Percentiles rank a stretch among this genome's conserved stretches.
Evolutionary conservation across 2,113 vertebrate genomes (phyloP).

Genomic region (Leptosomus discolor): DNA sequence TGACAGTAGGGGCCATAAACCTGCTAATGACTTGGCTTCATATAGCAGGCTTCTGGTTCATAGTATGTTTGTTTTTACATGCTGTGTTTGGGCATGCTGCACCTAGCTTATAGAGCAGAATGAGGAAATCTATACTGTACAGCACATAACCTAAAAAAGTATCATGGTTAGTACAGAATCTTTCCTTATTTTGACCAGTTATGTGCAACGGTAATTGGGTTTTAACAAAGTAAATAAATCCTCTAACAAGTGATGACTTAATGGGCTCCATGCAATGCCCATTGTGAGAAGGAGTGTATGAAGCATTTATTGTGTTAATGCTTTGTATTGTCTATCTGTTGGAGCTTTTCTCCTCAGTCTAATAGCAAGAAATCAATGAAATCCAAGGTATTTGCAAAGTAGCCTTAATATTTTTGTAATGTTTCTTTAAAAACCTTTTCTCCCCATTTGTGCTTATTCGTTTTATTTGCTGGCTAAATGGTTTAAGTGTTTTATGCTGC

Average conservation of each 20-base stretch:
- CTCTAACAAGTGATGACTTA: not conserved
- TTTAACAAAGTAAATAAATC: not conserved
- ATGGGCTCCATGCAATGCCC: not conserved
- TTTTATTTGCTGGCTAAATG: not conserved
- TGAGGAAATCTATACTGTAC: not conserved
- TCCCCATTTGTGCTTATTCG: accelerated
- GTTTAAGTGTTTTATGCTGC: not conserved
- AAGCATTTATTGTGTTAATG: not conserved
- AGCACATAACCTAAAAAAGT: not conserved
- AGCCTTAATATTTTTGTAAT: not conserved
- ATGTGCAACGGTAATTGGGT: not conserved
- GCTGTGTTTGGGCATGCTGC: not conserved
- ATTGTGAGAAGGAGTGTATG: not conserved
- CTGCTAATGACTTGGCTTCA: not conserved
- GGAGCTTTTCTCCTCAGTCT: not conserved
- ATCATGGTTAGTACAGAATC: not conserved
- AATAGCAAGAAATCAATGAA: not conserved
- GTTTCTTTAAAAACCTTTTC: not conserved
- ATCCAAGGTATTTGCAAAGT: not conserved
- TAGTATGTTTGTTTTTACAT: not conserved
- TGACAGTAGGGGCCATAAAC: not conserved
- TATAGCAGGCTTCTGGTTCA: not conserved
- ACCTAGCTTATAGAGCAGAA: not conserved
- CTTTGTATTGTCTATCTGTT: not conserved
- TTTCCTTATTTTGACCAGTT: not conserved